Percentiles rank a stretch among this genome's conserved stretches.
Evolutionary conservation across 2,113 vertebrate genomes (phyloP).

Genomic region (Dasyornis broadbenti): DNA sequence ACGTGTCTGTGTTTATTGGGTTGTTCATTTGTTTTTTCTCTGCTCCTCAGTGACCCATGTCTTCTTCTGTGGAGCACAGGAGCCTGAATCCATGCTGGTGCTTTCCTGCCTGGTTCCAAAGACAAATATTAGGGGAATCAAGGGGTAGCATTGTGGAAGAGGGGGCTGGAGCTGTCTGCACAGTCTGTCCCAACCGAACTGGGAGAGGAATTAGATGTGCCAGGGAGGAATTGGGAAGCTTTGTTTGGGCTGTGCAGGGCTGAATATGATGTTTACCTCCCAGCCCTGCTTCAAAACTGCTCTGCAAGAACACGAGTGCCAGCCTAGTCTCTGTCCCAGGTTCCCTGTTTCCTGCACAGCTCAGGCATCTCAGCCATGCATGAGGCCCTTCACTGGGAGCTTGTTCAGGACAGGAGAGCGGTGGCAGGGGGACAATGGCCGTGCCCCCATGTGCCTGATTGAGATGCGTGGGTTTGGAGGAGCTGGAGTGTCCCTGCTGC

Average conservation of each 20-base stretch:
- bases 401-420: background rate
- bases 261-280: background rate
- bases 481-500: background rate
- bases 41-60: background rate
- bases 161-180: background rate
- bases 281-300: background rate
- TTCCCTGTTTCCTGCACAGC: background rate
- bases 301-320: background rate
- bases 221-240: background rate
- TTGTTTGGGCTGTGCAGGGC: background rate
- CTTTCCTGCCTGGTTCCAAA: background rate
- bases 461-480: background rate
- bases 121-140: background rate
- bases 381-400: fast-evolving
- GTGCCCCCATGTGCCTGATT: fast-evolving
- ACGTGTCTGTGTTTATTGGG: background rate
- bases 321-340: background rate
- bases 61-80: background rate
- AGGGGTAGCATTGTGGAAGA: background rate
- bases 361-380: fast-evolving
- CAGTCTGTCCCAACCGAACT: fast-evolving
- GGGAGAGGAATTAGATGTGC: background rate
- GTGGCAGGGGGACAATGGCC: background rate
- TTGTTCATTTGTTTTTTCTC: background rate
- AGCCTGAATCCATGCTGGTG: background rate